phyloP scores from a whole-genome alignment of 2,113 vertebrate genomes.

The Ctenomys sociabilis region DNA sequence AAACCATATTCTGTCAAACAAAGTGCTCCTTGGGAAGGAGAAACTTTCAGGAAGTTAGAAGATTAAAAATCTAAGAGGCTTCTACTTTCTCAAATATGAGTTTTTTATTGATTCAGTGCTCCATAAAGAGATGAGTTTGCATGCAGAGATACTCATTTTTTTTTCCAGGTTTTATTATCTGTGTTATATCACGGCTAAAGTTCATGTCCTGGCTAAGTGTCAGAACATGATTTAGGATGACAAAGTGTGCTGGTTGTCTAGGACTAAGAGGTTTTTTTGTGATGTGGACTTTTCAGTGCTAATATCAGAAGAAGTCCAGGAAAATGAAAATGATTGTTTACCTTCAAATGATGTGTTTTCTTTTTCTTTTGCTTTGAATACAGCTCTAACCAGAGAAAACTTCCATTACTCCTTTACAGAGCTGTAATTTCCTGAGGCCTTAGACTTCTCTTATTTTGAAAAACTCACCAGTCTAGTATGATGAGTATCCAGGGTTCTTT shows the following conservation, averaged over 20 bases:
- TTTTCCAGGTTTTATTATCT: neutral
- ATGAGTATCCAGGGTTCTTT: neutral
- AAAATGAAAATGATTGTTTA: neutral
- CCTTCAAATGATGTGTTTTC: neutral
- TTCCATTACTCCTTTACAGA: neutral
- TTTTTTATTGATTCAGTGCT: neutral
- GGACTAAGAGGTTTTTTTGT: neutral
- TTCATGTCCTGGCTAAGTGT: neutral
- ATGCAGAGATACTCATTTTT: neutral
- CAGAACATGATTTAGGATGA: neutral
- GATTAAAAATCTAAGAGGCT: neutral
- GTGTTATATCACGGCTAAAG: neutral
- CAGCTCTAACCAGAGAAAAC: neutral
- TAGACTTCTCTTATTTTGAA: neutral
- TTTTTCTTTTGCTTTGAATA: neutral
- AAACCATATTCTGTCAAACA: neutral
- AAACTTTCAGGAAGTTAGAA: slow-evolving; percentile 61
- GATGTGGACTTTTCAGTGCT: neutral
- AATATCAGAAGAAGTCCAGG: neutral
- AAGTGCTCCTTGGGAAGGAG: slow-evolving; percentile 48
- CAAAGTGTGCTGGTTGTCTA: neutral
- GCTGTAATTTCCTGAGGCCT: neutral
- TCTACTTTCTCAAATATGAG: neutral
- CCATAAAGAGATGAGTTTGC: neutral
- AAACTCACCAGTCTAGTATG: neutral